Conservation (phyloP, 2,888 invertebrate species). For the Euzophera pinguis region DNA sequence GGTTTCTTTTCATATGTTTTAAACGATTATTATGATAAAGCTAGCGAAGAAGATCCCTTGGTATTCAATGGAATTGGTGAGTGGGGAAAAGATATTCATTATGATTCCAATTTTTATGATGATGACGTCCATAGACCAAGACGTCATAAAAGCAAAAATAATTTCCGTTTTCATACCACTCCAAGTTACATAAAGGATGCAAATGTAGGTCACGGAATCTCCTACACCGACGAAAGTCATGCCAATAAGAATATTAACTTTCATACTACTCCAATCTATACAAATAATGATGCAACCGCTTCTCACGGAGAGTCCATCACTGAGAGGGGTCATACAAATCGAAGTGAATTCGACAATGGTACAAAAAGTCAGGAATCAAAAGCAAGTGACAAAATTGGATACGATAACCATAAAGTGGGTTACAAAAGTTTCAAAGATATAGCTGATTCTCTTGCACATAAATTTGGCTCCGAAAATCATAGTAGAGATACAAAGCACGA, state of each 20-base stretch:
- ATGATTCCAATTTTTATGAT: constrained; percentile 18
- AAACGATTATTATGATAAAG: constrained; percentile 56
- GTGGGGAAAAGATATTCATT: constrained; percentile 51
- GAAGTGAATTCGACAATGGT: constrained; percentile 33
- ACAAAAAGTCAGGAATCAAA: constrained; percentile 33
- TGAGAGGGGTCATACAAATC: constrained; percentile 31
- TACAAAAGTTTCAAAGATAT: constrained; percentile 52
- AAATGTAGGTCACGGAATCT: constrained; percentile 21
- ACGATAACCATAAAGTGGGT: constrained; percentile 34
- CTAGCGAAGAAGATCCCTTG: constrained; percentile 47
- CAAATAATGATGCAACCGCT: constrained; percentile 14
- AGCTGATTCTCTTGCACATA: constrained; percentile 54
- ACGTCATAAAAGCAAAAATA: background rate
- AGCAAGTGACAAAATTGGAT: constrained; percentile 31
- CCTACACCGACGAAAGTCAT: constrained; percentile 30
- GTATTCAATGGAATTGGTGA: constrained; percentile 45
- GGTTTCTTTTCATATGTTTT: constrained; percentile 60
- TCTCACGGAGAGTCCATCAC: constrained; percentile 25
- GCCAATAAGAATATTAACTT: constrained; percentile 1
- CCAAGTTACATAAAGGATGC: constrained; percentile 13
- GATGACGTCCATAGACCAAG: background rate
- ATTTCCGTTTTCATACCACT: constrained; percentile 1
- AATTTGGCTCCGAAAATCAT: constrained; percentile 51
- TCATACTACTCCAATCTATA: constrained; percentile 10
- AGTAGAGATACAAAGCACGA: constrained; percentile 43